Base-by-base conservation (phyloP, 2,888 invertebrate species). In the Drosophila kuntzei region DNA sequence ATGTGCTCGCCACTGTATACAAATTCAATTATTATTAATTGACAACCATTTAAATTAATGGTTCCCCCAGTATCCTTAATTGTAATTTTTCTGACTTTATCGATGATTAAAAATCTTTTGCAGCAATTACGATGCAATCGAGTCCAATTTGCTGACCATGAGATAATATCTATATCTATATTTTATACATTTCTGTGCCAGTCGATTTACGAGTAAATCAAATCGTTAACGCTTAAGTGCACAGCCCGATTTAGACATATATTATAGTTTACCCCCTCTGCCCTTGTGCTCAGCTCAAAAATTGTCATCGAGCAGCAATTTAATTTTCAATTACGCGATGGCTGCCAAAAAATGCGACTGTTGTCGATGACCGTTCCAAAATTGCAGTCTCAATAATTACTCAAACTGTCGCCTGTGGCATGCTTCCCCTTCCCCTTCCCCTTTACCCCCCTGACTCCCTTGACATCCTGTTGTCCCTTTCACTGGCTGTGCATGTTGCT, bases 291-390 rank as follows among this genome's bases (percentile, higher is more conserved):
- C 22, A 7, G 22, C 22, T 20, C 41, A 41, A 46, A 46, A 18
- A 50, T 65, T 76, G 76, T 73, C 79, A 73, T 65, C 78, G 65
- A 37, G 69, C 57, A 58, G 80, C 74, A 83, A 87, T 83, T 83
- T 86, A 87, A 83, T 83, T 88, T 88, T 82, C 86, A 87, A 83
- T 88, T 87, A 87, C 77, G 86, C 67, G 77, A 69, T 66, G 77
- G 71, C 74, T 79, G 86, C 80, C 80, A 82, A 79, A 84, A 76
- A 71, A 49, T 55, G 58, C 36, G 54, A 66, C 68, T 64, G 47
- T 69, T 69, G 61, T 49, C 77, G 39, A 47, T 64, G 67, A 64
- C 62, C 78, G 75, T 62, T 69, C 70, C 73, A 69, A 80, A 82
- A 69, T 65, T 83, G 81, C 84, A 87, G 79, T 73, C 87, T 70